Conservation (phyloP, 2,888 invertebrate genomes). For the Monoplex corrugatus region DNA sequence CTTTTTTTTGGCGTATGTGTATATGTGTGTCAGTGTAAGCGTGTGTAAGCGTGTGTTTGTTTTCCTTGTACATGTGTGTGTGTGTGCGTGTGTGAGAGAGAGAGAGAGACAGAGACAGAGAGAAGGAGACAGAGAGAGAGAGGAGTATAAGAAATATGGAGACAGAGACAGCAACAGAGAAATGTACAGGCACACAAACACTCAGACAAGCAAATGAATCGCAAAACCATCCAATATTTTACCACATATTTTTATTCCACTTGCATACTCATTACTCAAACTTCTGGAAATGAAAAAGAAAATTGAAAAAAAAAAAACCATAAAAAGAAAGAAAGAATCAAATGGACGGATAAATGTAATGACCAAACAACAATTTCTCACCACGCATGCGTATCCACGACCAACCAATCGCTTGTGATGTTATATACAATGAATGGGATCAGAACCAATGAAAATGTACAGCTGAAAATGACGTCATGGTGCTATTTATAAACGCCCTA, state of each 20-base stretch:
- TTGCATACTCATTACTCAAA: background rate
- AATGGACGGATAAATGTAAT: conserved; percentile 48
- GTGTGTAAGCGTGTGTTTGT: background rate
- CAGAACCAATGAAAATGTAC: conserved; percentile 11
- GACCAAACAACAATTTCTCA: conserved; percentile 34
- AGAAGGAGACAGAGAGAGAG: background rate
- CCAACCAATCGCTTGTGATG: conserved; percentile 29
- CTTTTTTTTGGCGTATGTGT: too few relatives aligned
- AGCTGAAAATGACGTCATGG: background rate
- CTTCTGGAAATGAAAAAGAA: too few relatives aligned
- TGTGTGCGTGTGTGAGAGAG: background rate
- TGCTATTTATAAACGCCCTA: too few relatives aligned
- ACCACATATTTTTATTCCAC: background rate
- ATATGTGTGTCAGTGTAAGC: background rate
- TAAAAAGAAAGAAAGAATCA: background rate
- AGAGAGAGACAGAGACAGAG: background rate
- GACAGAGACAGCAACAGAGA: background rate
- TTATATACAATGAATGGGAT: conserved; percentile 32
- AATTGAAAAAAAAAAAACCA: background rate
- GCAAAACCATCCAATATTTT: background rate
- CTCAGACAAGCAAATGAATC: background rate
- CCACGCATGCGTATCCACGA: conserved; percentile 14
- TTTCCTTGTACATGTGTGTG: background rate
- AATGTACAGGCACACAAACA: background rate
- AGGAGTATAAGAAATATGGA: background rate